phyloP scores from a whole-genome alignment of 2,888 invertebrate species.

The Abrostola tripartita region DNA sequence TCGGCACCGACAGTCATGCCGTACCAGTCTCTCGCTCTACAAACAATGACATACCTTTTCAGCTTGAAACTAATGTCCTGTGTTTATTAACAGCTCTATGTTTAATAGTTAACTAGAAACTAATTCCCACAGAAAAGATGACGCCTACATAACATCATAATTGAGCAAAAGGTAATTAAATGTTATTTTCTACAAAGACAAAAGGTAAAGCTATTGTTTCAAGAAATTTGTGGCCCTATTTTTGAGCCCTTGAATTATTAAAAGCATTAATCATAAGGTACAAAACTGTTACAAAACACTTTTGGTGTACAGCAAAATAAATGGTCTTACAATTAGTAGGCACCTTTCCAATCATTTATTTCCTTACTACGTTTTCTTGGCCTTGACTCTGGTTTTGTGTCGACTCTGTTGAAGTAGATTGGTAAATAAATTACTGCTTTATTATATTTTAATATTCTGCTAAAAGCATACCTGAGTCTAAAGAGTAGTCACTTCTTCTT shows the following conservation, averaged over 20 bases:
- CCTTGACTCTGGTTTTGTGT: neutral
- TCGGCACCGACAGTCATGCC: too few species aligned
- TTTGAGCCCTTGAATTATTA: constrained; percentile 47
- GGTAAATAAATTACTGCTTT: too few species aligned
- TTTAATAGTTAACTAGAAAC: neutral
- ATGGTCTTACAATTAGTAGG: constrained; percentile 28
- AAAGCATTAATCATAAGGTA: constrained; percentile 50
- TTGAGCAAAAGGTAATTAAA: neutral
- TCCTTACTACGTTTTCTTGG: constrained; percentile 8
- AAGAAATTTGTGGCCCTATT: constrained; percentile 39
- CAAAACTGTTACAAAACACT: constrained; percentile 28
- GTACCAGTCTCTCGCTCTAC: too few species aligned
- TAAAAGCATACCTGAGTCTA: too few species aligned
- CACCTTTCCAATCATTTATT: constrained; percentile 21
- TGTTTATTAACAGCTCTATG: neutral
- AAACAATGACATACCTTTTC: too few species aligned
- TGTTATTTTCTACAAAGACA: constrained; percentile 15
- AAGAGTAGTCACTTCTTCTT: too few species aligned
- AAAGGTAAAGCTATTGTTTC: constrained; percentile 26
- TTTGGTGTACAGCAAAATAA: constrained; percentile 39
- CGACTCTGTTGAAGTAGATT: too few species aligned
- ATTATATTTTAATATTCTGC: too few species aligned
- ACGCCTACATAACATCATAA: neutral
- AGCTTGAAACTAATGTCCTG: neutral
- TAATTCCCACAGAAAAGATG: neutral